Evolutionary conservation across 2,113 vertebrate species (phyloP), one percentile per base, ranked within the genome.

Genomic region (Pseudopipra pipra): DNA sequence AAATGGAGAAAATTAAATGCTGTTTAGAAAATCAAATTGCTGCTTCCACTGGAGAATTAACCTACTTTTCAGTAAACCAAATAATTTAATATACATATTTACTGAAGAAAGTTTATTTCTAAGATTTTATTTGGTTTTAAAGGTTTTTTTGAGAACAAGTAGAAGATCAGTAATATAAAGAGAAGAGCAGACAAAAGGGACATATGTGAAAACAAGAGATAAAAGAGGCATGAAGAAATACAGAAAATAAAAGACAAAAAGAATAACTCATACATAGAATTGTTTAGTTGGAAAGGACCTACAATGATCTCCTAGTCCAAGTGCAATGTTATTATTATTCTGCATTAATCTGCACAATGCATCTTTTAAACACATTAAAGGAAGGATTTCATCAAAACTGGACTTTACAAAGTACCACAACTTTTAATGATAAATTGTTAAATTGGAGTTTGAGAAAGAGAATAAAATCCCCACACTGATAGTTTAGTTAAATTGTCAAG

Each of bases 161-260:
- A 55, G 18, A 88, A 79, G 8, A 52, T 41, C 9, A 80, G 35
- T 46, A 82, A 91, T 76, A 76, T 5, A 73, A 14, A 71, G 41
- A 61, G 23, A 76, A 76, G 24, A 58, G 33, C 11, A 78, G 27
- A 62, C 12, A 76, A 49, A 84, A 76, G 39, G 23, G 22, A 87
- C 0, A 0, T 14, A 19, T 22, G 24, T 7, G 28, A 47, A 62
- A 76, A 59, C 3, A 28, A 51, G 49, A 71, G 9, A 62, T n/a
- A 58, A 67, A 54, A 37, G 6, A 77, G 11, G 6, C 25, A 52
- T 25, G 30, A 67, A 37, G 28, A 81, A 67, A 61, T 31, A 63
- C 3, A 87, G 81, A 56, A 75, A 72, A 68, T 12, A 5, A 81
- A 87, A 56, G 54, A 66, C 15, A 88, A 58, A 90, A 85, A 56